These are phyloP conservation scores for Paramormyrops hopkinsi DNA, from an alignment of 2,797 vertebrate genomes.

Conservation along the genomic window DNA sequence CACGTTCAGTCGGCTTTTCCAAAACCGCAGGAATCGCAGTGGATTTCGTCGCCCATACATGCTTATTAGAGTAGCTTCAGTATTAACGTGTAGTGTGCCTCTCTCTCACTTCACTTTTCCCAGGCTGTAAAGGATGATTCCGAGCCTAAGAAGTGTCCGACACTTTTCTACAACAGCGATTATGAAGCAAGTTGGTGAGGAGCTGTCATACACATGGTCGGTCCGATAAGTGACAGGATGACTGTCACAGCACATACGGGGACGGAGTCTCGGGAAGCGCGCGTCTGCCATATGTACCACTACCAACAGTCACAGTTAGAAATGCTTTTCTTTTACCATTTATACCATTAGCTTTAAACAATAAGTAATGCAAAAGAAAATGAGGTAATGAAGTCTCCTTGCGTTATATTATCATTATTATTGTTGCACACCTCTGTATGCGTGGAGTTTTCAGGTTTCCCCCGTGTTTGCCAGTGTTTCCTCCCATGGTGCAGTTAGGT, in stretches of 20 bases:
- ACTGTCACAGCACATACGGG: background rate
- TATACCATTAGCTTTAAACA: background rate
- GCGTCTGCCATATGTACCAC: background rate
- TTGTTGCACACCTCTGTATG: background rate
- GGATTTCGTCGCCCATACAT: background rate
- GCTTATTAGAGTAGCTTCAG: background rate
- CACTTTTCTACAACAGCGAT: slow-evolving; percentile 37
- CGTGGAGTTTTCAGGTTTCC: background rate
- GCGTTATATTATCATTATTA: background rate
- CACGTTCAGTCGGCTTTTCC: background rate
- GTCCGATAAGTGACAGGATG: background rate
- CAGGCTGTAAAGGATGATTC: slow-evolving; percentile 41
- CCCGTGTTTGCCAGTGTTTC: background rate
- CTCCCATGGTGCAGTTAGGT: background rate
- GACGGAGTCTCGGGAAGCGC: background rate
- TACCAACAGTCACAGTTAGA: background rate
- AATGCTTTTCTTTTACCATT: background rate
- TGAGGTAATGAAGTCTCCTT: background rate
- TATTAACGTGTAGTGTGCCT: background rate
- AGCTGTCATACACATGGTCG: background rate
- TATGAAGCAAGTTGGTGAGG: slow-evolving; percentile 54
- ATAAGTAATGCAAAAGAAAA: background rate
- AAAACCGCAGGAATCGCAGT: background rate
- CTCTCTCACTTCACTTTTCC: background rate
- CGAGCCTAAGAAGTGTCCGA: slow-evolving; percentile 49